phyloP scores from a whole-genome alignment of 1,140 invertebrate genomes.

The Zaprionus ghesquierei region DNA sequence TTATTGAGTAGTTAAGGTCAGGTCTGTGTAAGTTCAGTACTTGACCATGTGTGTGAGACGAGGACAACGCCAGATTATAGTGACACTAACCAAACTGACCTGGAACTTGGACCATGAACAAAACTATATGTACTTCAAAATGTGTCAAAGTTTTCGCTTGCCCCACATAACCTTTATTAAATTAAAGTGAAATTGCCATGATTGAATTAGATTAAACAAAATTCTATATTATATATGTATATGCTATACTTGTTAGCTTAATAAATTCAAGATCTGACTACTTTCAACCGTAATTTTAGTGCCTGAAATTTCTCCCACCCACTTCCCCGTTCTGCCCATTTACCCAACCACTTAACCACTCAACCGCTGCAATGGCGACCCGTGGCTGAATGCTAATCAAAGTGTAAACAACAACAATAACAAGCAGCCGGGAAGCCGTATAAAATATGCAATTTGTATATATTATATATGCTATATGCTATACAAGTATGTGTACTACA shows the following conservation, averaged over 20 bases:
- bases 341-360: neutral
- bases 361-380: slow-evolving; percentile 4
- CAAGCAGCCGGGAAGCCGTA: slow-evolving; percentile 62
- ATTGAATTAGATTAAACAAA: slow-evolving; percentile 42
- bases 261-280: slow-evolving; percentile 30
- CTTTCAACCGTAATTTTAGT: slow-evolving; percentile 32
- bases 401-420: slow-evolving; percentile 21
- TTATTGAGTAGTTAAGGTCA: neutral
- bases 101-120: slow-evolving; percentile 29
- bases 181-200: slow-evolving; percentile 26
- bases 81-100: slow-evolving; percentile 13
- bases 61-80: neutral
- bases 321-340: neutral
- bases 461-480: neutral
- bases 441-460: slow-evolving; percentile 46
- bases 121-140: neutral
- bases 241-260: slow-evolving; percentile 10
- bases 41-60: slow-evolving; percentile 23
- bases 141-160: slow-evolving; percentile 26
- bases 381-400: slow-evolving; percentile 21
- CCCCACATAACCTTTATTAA: slow-evolving; percentile 38
- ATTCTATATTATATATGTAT: neutral
- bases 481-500: slow-evolving; percentile 7
- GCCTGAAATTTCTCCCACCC: slow-evolving; percentile 24
- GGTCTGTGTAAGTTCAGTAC: slow-evolving; percentile 4